A percentile compares a stretch with the other conserved stretches of the same genome.
These are phyloP conservation scores for Lasius platythorax DNA, from an alignment of 2,888 invertebrate species.

Conservation along the genomic window DNA sequence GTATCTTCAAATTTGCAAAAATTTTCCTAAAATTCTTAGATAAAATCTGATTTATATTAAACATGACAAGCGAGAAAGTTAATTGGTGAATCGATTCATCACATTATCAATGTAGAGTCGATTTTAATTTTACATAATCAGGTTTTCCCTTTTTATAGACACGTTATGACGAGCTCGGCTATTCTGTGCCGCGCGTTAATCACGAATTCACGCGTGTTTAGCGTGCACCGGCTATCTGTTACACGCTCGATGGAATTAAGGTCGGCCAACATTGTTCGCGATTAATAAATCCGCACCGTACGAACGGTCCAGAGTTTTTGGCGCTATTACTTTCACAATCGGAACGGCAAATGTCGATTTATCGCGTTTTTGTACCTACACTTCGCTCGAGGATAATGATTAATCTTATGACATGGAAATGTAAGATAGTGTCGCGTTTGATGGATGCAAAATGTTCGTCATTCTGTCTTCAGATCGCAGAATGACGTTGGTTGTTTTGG, in stretches of 20 bases:
- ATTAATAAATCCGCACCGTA: constrained; percentile 38
- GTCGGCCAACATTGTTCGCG: constrained; percentile 34
- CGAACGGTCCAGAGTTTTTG: constrained; percentile 16
- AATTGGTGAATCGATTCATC: background rate
- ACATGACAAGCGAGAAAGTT: background rate
- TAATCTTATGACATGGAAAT: background rate
- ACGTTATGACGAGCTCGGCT: background rate
- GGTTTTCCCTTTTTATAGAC: background rate
- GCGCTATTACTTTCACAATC: background rate
- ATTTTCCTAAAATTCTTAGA: background rate
- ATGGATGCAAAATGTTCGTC: background rate
- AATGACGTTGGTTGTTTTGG: background rate
- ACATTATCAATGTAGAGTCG: background rate
- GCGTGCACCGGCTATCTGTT: constrained; percentile 39
- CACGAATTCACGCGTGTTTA: constrained; percentile 43
- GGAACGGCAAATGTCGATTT: constrained; percentile 30
- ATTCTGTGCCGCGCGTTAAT: constrained; percentile 20
- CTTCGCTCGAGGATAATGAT: background rate
- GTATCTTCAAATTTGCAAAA: background rate
- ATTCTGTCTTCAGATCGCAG: background rate
- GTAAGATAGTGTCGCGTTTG: background rate
- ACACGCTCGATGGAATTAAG: constrained; percentile 51
- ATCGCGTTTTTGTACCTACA: constrained; percentile 10
- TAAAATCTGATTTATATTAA: background rate
- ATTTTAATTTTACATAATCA: background rate